Evolutionary conservation across 1,140 invertebrate genomes (phyloP).

Genomic region (Drosophila repletoides): DNA sequence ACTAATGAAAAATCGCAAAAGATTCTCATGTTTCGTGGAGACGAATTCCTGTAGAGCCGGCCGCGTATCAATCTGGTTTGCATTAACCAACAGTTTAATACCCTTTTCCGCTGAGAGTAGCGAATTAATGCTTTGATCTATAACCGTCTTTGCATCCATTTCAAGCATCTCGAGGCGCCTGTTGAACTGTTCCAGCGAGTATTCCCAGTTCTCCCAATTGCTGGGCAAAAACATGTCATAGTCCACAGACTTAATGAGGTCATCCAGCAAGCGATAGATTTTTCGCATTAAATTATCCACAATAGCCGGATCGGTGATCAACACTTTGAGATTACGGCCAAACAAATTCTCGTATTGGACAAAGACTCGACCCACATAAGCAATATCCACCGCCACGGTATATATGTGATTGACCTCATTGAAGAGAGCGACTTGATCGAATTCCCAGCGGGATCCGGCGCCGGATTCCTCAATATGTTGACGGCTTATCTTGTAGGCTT

Average conservation of each 20-base stretch:
- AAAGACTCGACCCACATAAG: conserved; percentile 89
- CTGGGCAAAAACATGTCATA: conserved; percentile 91
- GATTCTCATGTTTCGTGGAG: conserved; percentile 91
- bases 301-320: conserved; percentile 91
- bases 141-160: conserved; percentile 91
- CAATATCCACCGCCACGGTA: conserved; percentile 89
- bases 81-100: conserved; percentile 90
- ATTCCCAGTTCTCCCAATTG: conserved; percentile 92
- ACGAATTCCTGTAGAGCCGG: conserved; percentile 88
- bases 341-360: conserved; percentile 95
- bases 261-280: conserved; percentile 84
- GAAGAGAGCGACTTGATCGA: conserved; percentile 91
- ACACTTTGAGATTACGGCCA: conserved; percentile 91
- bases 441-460: conserved; percentile 94
- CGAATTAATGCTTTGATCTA: conserved; percentile 92
- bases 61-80: conserved; percentile 90
- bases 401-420: conserved; percentile 92
- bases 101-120: conserved; percentile 91
- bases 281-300: conserved; percentile 91
- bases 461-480: conserved; percentile 91
- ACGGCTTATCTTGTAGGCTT: conserved; percentile 88
- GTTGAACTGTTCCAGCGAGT: conserved; percentile 89
- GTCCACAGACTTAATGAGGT: conserved; percentile 89
- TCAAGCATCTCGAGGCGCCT: conserved; percentile 89
- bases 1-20: conserved; percentile 92